phyloP scores from a whole-genome alignment of 1,140 invertebrate genomes.

The Caligus rogercresseyi region DNA sequence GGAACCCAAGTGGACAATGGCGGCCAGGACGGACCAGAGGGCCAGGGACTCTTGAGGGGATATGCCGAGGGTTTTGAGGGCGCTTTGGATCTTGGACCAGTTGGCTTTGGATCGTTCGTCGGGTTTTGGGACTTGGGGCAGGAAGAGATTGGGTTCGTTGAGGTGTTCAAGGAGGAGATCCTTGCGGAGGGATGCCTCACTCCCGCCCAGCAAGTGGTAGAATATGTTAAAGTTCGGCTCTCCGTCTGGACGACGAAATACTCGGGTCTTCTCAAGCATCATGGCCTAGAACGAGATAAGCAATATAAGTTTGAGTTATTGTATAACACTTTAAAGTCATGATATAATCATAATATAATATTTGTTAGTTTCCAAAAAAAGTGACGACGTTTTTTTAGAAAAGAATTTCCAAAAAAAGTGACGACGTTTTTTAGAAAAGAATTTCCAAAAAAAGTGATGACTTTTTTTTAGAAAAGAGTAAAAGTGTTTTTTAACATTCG shows the following conservation, averaged over 20 bases:
- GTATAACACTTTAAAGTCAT: background rate
- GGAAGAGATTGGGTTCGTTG: slow-evolving; percentile 54
- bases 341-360: slow-evolving; percentile 3
- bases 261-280: slow-evolving; percentile 51
- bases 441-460: no score
- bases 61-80: slow-evolving; percentile 52
- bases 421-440: no score
- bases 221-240: slow-evolving; percentile 64
- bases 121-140: slow-evolving; percentile 53
- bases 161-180: slow-evolving; percentile 60
- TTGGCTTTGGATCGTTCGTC: slow-evolving; percentile 62
- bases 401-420: no score
- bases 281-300: slow-evolving; percentile 38
- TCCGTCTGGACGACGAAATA: slow-evolving; percentile 45
- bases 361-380: no score
- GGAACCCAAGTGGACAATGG: slow-evolving; percentile 74
- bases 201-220: slow-evolving; percentile 61
- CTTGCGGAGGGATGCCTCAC: slow-evolving; percentile 52
- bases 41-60: slow-evolving; percentile 56
- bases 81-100: slow-evolving; percentile 53
- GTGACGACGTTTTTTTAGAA: no score
- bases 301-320: slow-evolving; percentile 16
- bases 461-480: no score
- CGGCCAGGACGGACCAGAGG: slow-evolving; percentile 67
- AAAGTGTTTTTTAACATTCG: no score